Conservation (phyloP, 2,797 vertebrate genomes). For the Gobionotothen gibberifrons region DNA sequence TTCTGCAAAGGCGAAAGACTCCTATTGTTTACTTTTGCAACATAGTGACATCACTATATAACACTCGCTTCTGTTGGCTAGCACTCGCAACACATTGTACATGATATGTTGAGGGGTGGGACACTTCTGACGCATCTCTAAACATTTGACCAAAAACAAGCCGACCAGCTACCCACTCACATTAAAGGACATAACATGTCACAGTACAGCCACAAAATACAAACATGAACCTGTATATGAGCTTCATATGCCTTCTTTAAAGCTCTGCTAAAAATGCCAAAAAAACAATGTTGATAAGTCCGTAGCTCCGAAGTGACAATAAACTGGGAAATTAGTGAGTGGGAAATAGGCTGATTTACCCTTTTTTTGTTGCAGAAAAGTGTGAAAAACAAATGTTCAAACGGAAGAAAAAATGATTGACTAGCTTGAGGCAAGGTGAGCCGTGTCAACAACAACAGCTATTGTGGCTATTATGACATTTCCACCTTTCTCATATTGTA, state of each 20-base stretch:
- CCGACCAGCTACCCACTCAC: too few relatives aligned
- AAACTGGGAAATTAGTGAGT: constrained; percentile 29
- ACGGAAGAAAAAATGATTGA: background rate
- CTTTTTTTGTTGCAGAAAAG: constrained; percentile 14
- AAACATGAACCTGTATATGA: too few relatives aligned
- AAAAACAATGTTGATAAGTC: background rate
- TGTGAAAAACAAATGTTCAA: constrained; percentile 47
- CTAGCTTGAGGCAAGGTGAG: background rate
- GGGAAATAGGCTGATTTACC: background rate
- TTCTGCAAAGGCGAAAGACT: too few relatives aligned
- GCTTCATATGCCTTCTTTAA: background rate
- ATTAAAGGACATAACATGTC: too few relatives aligned
- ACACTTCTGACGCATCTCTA: too few relatives aligned
- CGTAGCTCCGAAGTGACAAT: constrained; percentile 36
- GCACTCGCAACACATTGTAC: too few relatives aligned
- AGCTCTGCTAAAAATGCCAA: constrained; percentile 6
- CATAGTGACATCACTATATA: too few relatives aligned
- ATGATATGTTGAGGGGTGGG: too few relatives aligned
- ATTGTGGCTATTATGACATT: background rate
- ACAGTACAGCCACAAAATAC: too few relatives aligned
- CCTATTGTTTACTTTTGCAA: too few relatives aligned
- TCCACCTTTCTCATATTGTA: background rate
- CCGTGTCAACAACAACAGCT: background rate
- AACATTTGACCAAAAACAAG: too few relatives aligned
- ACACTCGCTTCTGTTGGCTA: too few relatives aligned